Conservation (phyloP, 1,140 invertebrate species). For the Neuroterus valhalla region DNA sequence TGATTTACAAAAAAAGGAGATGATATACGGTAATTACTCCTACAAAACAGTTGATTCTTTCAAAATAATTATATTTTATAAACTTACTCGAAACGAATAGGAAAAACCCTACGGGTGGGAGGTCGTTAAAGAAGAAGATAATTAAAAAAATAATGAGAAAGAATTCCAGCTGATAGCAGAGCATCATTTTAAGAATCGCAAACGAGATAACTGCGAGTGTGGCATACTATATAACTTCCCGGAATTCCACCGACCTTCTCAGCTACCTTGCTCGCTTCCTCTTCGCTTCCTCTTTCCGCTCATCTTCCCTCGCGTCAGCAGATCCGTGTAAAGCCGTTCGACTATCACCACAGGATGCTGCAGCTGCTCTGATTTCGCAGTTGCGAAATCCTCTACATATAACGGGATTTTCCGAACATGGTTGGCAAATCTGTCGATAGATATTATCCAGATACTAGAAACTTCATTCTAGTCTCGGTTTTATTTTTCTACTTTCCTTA, state of each 20-base stretch:
- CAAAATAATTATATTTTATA: too few species aligned
- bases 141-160: background rate
- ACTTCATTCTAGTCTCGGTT: too few species aligned
- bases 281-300: conserved; percentile 15
- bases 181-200: conserved; percentile 7
- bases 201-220: conserved; percentile 10
- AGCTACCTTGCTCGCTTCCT: conserved; percentile 17
- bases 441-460: too few species aligned
- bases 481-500: too few species aligned
- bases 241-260: conserved; percentile 19
- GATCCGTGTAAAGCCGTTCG: conserved; percentile 1
- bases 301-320: conserved; percentile 14
- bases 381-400: background rate
- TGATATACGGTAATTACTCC: too few species aligned
- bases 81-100: background rate
- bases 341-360: background rate
- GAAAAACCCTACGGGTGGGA: too few species aligned
- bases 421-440: background rate
- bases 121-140: too few species aligned
- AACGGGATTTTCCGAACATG: background rate
- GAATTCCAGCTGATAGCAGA: conserved; percentile 15
- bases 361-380: background rate
- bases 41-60: too few species aligned
- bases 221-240: background rate
- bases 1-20: too few species aligned